Percentiles rank a stretch among this genome's conserved stretches.
phyloP scores from a whole-genome alignment of 2,888 invertebrate species.

The Elysia crispata region DNA sequence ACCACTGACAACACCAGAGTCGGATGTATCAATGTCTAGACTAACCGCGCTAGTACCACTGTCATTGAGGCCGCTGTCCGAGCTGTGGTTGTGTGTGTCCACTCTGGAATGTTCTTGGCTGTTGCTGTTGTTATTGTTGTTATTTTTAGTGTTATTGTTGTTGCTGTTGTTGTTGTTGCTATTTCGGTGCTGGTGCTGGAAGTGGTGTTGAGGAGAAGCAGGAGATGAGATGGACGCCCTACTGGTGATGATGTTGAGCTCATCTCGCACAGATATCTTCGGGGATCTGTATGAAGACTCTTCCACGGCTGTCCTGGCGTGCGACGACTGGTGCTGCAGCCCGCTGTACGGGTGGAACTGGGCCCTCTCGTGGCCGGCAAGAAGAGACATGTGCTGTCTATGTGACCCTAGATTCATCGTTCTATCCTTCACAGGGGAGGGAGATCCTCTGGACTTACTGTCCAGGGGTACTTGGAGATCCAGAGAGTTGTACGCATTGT shows the following conservation, averaged over 20 bases:
- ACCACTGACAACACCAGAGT: conserved; percentile 43
- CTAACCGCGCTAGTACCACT: conserved; percentile 45
- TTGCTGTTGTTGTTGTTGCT: not conserved
- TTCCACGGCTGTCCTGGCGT: too few relatives aligned
- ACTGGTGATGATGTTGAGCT: not conserved
- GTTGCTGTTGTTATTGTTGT: not conserved
- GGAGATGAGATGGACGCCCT: not conserved
- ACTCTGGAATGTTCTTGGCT: not conserved
- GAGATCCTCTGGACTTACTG: too few relatives aligned
- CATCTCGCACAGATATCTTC: not conserved
- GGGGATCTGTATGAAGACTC: too few relatives aligned
- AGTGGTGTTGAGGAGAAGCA: conserved; percentile 16
- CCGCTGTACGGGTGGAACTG: too few relatives aligned
- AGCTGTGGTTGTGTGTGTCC: conserved; percentile 31
- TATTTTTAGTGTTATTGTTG: not conserved
- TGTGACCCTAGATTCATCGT: too few relatives aligned
- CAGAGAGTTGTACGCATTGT: too few relatives aligned
- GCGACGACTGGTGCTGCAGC: too few relatives aligned
- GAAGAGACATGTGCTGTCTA: too few relatives aligned
- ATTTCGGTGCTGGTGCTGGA: not conserved
- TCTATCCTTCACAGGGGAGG: too few relatives aligned
- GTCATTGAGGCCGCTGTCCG: conserved; percentile 54
- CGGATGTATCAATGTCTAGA: too few relatives aligned
- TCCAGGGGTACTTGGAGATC: too few relatives aligned
- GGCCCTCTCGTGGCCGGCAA: too few relatives aligned